A percentile compares a stretch with the other conserved stretches of the same genome.
These are phyloP conservation scores for Acanthacorydalis orientalis DNA, from an alignment of 2,888 invertebrate species.

Conservation along the genomic window DNA sequence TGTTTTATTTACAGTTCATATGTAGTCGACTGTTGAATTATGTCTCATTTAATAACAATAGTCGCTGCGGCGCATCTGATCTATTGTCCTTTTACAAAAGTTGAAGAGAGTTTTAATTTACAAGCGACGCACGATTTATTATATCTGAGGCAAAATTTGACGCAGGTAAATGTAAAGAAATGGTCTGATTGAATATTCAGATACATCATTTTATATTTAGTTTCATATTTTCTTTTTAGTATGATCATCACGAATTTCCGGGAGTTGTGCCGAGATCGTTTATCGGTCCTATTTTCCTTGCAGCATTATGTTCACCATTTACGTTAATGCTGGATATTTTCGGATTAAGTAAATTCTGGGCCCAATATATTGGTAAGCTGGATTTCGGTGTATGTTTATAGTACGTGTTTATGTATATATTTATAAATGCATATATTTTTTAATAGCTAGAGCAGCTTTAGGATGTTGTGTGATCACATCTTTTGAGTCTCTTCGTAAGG, in stretches of 20 bases:
- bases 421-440: slow-evolving; percentile 8
- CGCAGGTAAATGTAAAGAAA: slow-evolving; percentile 44
- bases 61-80: slow-evolving; percentile 64
- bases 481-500: slow-evolving; percentile 55
- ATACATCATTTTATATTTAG: background rate
- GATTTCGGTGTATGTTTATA: background rate
- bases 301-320: slow-evolving; percentile 61
- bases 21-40: slow-evolving; percentile 19
- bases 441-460: slow-evolving; percentile 67
- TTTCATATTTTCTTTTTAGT: slow-evolving; percentile 40
- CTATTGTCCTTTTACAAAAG: slow-evolving; percentile 92
- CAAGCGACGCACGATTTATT: slow-evolving; percentile 97
- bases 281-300: slow-evolving; percentile 73
- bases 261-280: slow-evolving; percentile 96
- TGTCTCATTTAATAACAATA: slow-evolving; percentile 59
- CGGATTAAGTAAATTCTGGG: slow-evolving; percentile 66
- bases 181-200: background rate
- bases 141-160: slow-evolving; percentile 68
- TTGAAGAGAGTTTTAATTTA: slow-evolving; percentile 97
- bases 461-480: slow-evolving; percentile 58
- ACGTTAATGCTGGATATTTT: slow-evolving; percentile 47
- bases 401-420: slow-evolving; percentile 12
- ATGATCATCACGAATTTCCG: slow-evolving; percentile 95
- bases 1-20: too few relatives aligned
- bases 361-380: slow-evolving; percentile 71